These are phyloP conservation scores for Macrocentrus cingulum DNA, from an alignment of 1,140 invertebrate species.

Conservation along the genomic window DNA sequence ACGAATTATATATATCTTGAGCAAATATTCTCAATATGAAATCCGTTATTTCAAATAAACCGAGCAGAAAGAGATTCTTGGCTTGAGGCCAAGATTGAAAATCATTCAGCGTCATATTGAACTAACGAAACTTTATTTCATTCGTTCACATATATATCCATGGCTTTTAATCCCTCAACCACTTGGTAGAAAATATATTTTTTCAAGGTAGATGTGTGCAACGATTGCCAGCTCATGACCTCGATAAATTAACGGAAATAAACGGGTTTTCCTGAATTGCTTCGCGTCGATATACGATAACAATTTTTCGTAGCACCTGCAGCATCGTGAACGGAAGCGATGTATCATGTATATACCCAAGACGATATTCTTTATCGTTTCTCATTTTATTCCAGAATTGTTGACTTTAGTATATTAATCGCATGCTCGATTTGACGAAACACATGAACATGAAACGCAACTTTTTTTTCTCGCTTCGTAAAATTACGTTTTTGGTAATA, in stretches of 20 bases:
- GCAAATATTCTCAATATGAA: constrained; percentile 43
- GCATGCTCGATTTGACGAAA: constrained; percentile 5
- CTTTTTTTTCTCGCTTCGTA: too few species aligned
- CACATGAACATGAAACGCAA: neutral
- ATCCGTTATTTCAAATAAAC: constrained; percentile 47
- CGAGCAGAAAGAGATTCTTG: constrained; percentile 36
- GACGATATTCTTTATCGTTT: constrained; percentile 13
- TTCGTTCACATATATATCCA: constrained; percentile 10
- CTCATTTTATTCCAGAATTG: constrained; percentile 9
- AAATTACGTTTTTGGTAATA: too few species aligned
- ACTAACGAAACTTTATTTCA: constrained; percentile 43
- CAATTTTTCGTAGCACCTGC: constrained; percentile 28
- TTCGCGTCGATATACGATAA: constrained; percentile 30
- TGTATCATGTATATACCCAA: neutral
- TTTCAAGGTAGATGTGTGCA: neutral
- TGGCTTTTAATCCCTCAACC: neutral
- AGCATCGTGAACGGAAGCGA: constrained; percentile 13
- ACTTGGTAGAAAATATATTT: neutral
- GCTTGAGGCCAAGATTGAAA: constrained; percentile 38
- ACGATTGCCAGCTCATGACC: constrained; percentile 14
- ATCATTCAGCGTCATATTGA: constrained; percentile 44
- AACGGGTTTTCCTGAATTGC: too few species aligned
- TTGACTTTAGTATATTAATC: neutral
- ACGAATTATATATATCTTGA: neutral
- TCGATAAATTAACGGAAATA: constrained; percentile 28